Evolutionary conservation across 2,888 invertebrate genomes (phyloP).

Genomic region (Meliscaeva auricollis): DNA sequence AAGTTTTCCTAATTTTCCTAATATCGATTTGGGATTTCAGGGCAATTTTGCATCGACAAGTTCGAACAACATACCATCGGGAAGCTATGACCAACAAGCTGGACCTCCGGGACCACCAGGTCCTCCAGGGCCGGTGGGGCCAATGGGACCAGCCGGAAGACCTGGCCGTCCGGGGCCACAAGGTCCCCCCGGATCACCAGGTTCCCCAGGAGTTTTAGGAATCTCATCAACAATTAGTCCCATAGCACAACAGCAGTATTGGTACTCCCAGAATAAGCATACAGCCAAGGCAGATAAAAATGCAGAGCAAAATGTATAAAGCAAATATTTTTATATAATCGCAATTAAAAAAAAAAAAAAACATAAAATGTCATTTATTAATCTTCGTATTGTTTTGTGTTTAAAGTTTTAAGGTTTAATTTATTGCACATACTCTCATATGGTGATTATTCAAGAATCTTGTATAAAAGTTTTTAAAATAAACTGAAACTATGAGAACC

Average conservation of each 20-base stretch:
- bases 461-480: too few species aligned
- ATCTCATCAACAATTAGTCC: slow-evolving; percentile 58
- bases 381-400: too few species aligned
- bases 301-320: slow-evolving; percentile 12
- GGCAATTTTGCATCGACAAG: slow-evolving; percentile 14
- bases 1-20: slow-evolving; percentile 3
- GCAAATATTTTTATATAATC: too few species aligned
- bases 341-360: too few species aligned
- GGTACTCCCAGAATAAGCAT: slow-evolving; percentile 66
- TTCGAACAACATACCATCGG: slow-evolving; percentile 61
- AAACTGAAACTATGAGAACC: too few species aligned
- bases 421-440: too few species aligned
- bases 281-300: slow-evolving; percentile 20
- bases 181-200: slow-evolving; percentile 51
- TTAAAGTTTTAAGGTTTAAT: too few species aligned
- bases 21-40: slow-evolving; percentile 62
- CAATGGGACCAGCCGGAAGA: slow-evolving; percentile 78
- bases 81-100: slow-evolving; percentile 36
- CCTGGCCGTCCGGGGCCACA: slow-evolving; percentile 46
- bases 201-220: slow-evolving; percentile 61
- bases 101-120: slow-evolving; percentile 77
- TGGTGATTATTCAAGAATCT: too few species aligned
- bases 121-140: slow-evolving; percentile 76
- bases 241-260: slow-evolving; percentile 79
- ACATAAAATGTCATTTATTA: too few species aligned